Evolutionary conservation across 2,113 vertebrate species (phyloP), one percentile per base, ranked within the genome.

Genomic region (Ammodramus savannarum): DNA sequence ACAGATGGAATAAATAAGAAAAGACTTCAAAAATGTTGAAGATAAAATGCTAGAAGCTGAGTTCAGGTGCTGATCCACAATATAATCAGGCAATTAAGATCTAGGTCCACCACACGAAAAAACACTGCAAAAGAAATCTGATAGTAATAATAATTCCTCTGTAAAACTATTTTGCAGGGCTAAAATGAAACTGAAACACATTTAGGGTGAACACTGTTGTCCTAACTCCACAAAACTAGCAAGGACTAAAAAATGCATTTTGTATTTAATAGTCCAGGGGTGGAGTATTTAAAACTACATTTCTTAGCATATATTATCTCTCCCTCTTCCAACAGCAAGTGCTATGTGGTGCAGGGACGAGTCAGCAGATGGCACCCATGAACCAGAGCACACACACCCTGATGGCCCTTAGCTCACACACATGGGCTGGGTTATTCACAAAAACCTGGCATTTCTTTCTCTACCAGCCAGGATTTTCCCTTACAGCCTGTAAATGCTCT

Each of bases 281-380:
- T 16, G 34, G 5, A 2, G 27, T 27, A 65, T 54, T 79, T 79
- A 76, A 75, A 87, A 26, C 13, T 7, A 13, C 34, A n/a, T 44
- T 57, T 32, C 41, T 44, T 8, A 67, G 16, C 2, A 4, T 1
- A 3, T 2, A 4, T 51, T 67, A 22, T 7, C 34, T 31, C 44
- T 23, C n/a, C 46, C 21, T 31, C 51, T 63, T 66, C 32, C 46
- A 49, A 41, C 13, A 31, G 44, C 62, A 39, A 48, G 21, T 34
- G 61, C n/a, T 36, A 19, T 52, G 78, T 38, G 78, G 29, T 94
- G 48, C 87, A 32, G 2, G 12, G 38, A 93, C 9, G 8, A 91
- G 95, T 73, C 96, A 91, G 92, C 90, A 97, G 96, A 85, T 91
- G 96, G 96, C 96, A 97, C 66, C 93, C 93, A 65, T 27, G 54